A percentile compares a stretch with the other conserved stretches of the same genome.
phyloP scores from a whole-genome alignment of 2,113 vertebrate species.

The Prochilodus magdalenae region DNA sequence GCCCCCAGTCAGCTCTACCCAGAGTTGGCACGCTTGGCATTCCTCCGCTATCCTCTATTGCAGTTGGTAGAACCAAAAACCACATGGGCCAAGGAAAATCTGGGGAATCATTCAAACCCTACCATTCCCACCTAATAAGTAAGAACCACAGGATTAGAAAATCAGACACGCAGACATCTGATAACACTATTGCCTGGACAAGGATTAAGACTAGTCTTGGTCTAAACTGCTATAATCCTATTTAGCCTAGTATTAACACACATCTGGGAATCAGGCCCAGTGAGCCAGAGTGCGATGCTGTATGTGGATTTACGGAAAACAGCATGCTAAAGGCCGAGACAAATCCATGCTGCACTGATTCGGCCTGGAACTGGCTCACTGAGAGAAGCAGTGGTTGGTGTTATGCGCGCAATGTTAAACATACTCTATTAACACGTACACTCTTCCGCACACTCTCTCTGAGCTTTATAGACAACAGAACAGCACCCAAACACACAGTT shows the following conservation, averaged over 20 bases:
- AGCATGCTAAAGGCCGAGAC: not conserved
- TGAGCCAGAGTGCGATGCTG: not conserved
- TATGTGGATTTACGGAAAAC: not conserved
- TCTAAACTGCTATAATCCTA: no score
- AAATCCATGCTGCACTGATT: not conserved
- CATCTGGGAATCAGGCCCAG: not conserved
- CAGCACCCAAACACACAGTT: constrained; percentile 7
- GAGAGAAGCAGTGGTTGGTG: no score
- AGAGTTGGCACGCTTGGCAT: no score
- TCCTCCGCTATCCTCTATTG: no score
- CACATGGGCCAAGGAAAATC: not conserved
- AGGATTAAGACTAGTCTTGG: no score
- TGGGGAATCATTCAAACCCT: no score
- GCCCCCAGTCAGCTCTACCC: no score
- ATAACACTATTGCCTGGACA: not conserved
- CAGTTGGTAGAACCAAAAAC: not conserved
- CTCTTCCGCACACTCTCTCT: not conserved
- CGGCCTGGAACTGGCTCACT: not conserved
- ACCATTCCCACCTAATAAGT: no score
- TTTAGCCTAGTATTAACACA: no score
- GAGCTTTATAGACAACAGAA: not conserved
- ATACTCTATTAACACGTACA: not conserved
- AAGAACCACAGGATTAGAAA: no score
- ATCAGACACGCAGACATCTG: not conserved
- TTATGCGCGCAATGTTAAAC: no score